Evolutionary conservation across 2,797 vertebrate genomes (phyloP).

Genomic region (Tympanoctomys barrerae): DNA sequence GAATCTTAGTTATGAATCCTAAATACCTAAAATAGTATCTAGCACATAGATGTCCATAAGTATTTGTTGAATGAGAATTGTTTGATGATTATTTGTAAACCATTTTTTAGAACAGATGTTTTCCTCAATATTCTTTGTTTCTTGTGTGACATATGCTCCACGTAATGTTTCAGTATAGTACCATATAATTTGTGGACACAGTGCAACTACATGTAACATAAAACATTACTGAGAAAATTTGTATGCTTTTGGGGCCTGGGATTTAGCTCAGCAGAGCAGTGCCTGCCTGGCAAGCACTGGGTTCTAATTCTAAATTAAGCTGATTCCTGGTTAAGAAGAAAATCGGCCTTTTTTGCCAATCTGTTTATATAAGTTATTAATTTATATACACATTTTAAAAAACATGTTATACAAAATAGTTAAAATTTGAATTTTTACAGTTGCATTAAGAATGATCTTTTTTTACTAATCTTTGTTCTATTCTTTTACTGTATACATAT

Average conservation of each 20-base stretch:
- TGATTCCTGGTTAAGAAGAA: not conserved
- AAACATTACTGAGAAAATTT: not conserved
- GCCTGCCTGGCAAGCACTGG: too few relatives aligned
- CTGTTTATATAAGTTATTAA: constrained; percentile 24
- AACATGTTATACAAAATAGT: not conserved
- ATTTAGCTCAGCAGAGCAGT: too few relatives aligned
- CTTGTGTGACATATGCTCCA: not conserved
- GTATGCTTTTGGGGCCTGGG: not conserved
- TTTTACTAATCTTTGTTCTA: not conserved
- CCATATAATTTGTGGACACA: not conserved
- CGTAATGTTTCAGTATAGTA: not conserved
- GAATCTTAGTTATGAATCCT: not conserved
- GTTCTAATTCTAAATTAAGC: too few relatives aligned
- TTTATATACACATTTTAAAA: constrained; percentile 17
- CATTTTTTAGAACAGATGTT: not conserved
- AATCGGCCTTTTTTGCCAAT: not conserved
- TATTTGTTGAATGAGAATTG: not conserved
- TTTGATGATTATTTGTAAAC: constrained; percentile 42
- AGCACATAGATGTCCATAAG: not conserved
- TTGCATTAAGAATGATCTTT: constrained; percentile 11
- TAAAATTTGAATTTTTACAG: constrained; percentile 24
- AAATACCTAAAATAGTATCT: not conserved
- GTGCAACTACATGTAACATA: not conserved
- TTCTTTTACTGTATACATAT: constrained; percentile 7
- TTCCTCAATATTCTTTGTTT: not conserved